These are phyloP conservation scores for Hydrotaea cyrtoneurina DNA, from an alignment of 2,888 invertebrate species.

Conservation along the genomic window DNA sequence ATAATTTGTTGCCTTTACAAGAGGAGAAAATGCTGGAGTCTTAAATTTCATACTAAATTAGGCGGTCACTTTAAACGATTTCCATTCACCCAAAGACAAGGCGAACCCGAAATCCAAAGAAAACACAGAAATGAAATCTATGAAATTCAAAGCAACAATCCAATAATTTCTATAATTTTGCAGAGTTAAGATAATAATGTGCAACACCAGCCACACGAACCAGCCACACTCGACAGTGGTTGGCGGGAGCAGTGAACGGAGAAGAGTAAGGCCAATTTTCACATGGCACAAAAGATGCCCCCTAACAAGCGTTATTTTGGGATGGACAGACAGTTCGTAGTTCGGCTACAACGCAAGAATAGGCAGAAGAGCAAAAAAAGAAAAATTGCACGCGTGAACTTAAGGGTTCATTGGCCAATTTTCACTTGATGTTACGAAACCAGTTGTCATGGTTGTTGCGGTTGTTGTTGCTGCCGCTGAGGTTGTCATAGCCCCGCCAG, in stretches of 20 bases:
- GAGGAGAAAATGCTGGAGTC: conserved; percentile 43
- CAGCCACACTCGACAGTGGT: not conserved
- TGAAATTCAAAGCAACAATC: conserved; percentile 63
- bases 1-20: conserved; percentile 12
- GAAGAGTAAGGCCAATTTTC: conserved; percentile 58
- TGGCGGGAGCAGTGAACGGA: not conserved
- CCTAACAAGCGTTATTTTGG: conserved; percentile 61
- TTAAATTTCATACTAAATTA: conserved; percentile 67
- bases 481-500: not conserved
- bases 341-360: not conserved
- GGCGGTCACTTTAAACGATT: conserved; percentile 65
- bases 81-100: conserved; percentile 39
- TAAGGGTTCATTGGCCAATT: conserved; percentile 69
- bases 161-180: conserved; percentile 68
- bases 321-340: not conserved
- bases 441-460: conserved; percentile 45
- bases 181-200: conserved; percentile 64
- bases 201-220: conserved; percentile 40
- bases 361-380: conserved; percentile 32
- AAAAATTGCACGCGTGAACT: conserved; percentile 68
- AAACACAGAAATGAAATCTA: conserved; percentile 44
- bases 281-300: conserved; percentile 61
- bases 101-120: not conserved
- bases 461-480: not conserved
- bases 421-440: conserved; percentile 65